These are phyloP conservation scores for Notechis scutatus DNA, from an alignment of 2,113 vertebrate genomes.

Conservation along the genomic window DNA sequence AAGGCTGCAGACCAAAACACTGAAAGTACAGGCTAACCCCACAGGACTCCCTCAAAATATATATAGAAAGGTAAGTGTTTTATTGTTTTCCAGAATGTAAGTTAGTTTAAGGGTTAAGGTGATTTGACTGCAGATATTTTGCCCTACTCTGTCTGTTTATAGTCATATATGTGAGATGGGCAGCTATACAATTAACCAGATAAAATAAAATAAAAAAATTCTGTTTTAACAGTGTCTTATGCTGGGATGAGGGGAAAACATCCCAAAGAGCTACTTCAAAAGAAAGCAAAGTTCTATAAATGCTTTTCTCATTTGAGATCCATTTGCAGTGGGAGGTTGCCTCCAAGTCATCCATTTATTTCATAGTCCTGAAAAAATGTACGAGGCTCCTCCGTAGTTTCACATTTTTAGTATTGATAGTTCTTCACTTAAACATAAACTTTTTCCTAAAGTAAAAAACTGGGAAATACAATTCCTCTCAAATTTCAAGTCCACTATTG, in stretches of 20 bases:
- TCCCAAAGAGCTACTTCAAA: not conserved
- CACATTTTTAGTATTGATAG: not conserved
- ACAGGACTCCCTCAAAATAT: slow-evolving; percentile 76
- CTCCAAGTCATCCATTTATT: not conserved
- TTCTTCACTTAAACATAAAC: not conserved
- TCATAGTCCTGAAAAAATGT: not conserved
- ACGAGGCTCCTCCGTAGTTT: not conserved
- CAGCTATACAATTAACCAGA: not conserved
- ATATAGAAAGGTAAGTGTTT: slow-evolving; percentile 80
- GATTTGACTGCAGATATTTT: not conserved
- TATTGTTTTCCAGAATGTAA: not conserved
- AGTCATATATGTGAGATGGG: not conserved
- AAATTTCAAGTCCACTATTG: not conserved
- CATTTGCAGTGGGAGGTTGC: not conserved
- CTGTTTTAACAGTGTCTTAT: not conserved
- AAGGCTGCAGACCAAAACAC: slow-evolving; percentile 74
- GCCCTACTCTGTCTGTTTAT: not conserved
- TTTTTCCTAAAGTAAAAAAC: not conserved
- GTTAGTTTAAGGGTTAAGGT: not conserved
- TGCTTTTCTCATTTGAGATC: not conserved
- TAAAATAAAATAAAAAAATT: not conserved
- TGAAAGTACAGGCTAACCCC: slow-evolving; percentile 66
- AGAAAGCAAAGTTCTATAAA: not conserved
- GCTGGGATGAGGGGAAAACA: not conserved
- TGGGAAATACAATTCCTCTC: not conserved